Evolutionary conservation across 2,113 vertebrate genomes (phyloP).

Genomic region (Odocoileus hemionus): DNA sequence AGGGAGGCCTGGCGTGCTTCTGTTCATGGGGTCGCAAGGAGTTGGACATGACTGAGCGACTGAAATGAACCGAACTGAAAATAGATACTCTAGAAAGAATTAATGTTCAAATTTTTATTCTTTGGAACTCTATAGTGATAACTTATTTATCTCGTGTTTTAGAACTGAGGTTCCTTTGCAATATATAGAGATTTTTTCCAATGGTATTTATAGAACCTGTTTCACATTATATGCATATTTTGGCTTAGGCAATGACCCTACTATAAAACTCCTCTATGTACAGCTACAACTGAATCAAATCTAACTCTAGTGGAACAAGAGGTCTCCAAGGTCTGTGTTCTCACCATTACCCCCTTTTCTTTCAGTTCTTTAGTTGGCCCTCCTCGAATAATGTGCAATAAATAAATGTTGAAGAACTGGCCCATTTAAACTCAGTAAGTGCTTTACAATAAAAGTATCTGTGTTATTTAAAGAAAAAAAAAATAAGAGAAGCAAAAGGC

Average conservation of each 20-base stretch:
- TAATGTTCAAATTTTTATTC: not conserved
- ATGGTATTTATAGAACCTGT: not conserved
- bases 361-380: not conserved
- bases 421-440: not conserved
- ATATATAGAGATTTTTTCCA: not conserved
- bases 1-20: no score
- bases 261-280: not conserved
- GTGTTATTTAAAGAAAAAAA: not conserved
- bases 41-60: no score
- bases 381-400: not conserved
- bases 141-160: not conserved
- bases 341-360: not conserved
- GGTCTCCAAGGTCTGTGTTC: not conserved
- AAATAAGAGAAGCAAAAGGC: not conserved
- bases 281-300: not conserved
- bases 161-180: not conserved
- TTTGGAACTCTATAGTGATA: not conserved
- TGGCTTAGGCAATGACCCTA: not conserved
- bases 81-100: not conserved
- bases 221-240: not conserved
- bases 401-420: not conserved
- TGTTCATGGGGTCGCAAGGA: no score
- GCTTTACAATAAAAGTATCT: not conserved
- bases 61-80: not conserved
- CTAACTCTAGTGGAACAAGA: not conserved